phyloP scores from a whole-genome alignment of 2,113 vertebrate species.

The Dasypus novemcinctus region DNA sequence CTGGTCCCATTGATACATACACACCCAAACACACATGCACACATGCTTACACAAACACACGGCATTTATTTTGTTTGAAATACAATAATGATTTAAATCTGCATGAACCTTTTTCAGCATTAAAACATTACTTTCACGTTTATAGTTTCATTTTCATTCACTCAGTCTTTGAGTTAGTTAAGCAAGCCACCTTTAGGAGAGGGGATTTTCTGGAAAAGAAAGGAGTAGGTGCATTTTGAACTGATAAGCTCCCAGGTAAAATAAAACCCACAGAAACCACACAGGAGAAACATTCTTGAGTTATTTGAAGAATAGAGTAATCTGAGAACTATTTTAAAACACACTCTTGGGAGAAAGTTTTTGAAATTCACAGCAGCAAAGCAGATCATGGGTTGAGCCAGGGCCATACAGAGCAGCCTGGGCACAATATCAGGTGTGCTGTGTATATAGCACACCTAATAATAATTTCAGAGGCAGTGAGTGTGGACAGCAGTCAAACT shows the following conservation, averaged over 20 bases:
- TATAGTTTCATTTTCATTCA: neutral
- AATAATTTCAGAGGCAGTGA: neutral
- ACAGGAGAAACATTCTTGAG: neutral
- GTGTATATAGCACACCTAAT: accelerated
- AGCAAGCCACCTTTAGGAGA: neutral
- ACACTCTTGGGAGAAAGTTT: neutral
- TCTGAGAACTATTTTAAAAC: no score
- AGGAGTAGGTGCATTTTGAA: neutral
- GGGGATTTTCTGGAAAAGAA: neutral
- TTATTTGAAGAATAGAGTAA: neutral
- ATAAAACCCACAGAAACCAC: neutral
- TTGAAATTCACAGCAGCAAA: neutral
- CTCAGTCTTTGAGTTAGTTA: neutral
- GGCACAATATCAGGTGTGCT: accelerated
- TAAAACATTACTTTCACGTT: neutral
- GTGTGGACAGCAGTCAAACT: neutral
- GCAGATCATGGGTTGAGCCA: neutral
- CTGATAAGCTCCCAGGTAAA: neutral
- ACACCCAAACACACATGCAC: no score
- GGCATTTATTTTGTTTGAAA: neutral
- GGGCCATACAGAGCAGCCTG: accelerated
- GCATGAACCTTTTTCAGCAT: neutral
- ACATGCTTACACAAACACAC: accelerated
- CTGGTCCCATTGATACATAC: neutral
- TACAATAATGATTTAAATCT: neutral